phyloP scores from a whole-genome alignment of 2,113 vertebrate species.

The Perccottus glenii region DNA sequence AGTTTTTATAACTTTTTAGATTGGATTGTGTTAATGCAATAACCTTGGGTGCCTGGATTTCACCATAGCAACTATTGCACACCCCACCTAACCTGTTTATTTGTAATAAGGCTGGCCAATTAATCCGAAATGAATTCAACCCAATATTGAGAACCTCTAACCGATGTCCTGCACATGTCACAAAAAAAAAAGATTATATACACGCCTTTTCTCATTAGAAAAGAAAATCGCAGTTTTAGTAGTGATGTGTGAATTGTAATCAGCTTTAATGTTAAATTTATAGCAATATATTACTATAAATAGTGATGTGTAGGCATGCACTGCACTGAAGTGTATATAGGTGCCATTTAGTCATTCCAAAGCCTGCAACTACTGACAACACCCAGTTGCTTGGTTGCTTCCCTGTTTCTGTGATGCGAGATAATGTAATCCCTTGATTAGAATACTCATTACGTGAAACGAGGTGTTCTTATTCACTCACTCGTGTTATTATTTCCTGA shows the following conservation, averaged over 20 bases:
- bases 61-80: conserved; percentile 5
- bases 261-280: too few relatives aligned
- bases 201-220: too few relatives aligned
- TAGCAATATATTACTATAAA: background rate
- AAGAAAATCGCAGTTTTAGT: too few relatives aligned
- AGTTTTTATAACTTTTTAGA: conserved; percentile 7
- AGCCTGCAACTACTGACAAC: conserved; percentile 43
- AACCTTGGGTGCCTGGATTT: background rate
- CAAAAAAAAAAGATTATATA: too few relatives aligned
- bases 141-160: conserved; percentile 1
- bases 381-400: conserved; percentile 56
- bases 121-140: too few relatives aligned
- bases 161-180: background rate
- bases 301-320: conserved; percentile 33
- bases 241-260: too few relatives aligned
- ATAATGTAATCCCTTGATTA: conserved; percentile 81
- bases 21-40: background rate
- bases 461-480: conserved; percentile 76
- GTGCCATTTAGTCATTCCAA: conserved; percentile 54
- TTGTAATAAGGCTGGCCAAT: background rate
- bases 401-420: conserved; percentile 49
- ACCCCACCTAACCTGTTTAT: background rate
- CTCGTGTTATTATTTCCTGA: conserved; percentile 76
- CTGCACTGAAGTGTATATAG: conserved; percentile 45
- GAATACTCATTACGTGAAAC: conserved; percentile 78